Evolutionary conservation across 2,113 vertebrate genomes (phyloP).

Genomic region (Excalfactoria chinensis): DNA sequence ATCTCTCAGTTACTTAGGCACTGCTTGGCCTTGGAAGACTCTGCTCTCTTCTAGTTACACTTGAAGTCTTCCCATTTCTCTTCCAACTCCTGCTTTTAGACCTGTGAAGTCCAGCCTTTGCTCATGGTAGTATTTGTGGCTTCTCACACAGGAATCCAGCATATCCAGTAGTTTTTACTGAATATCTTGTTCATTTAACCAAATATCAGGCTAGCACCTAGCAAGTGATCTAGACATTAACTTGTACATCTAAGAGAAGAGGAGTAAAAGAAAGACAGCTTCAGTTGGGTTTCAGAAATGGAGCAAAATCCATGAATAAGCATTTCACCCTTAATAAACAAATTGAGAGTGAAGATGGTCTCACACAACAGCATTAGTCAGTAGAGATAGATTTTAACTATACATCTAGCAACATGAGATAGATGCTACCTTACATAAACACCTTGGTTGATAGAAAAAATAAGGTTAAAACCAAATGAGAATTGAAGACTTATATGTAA

Average conservation of each 20-base stretch:
- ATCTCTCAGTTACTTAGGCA: accelerated
- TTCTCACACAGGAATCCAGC: not conserved
- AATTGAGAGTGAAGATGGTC: not conserved
- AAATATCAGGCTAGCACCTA: not conserved
- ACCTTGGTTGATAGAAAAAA: not conserved
- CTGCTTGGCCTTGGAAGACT: not conserved
- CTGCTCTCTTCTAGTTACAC: not conserved
- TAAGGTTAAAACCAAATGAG: not conserved
- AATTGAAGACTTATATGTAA: not conserved
- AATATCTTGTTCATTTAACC: not conserved
- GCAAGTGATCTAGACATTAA: not conserved
- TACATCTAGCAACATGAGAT: not conserved
- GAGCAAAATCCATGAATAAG: not conserved
- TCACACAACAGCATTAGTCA: not conserved
- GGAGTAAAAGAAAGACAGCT: not conserved
- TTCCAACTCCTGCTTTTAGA: not conserved
- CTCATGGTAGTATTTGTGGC: not conserved
- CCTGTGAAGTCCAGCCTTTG: not conserved
- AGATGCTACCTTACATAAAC: not conserved
- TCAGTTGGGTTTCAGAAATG: not conserved
- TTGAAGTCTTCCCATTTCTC: not conserved
- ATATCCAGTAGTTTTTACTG: not conserved
- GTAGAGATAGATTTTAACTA: not conserved
- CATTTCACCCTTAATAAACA: not conserved
- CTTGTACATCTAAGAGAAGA: not conserved